These are phyloP conservation scores for Stenoptilia bipunctidactyla DNA, from an alignment of 2,888 invertebrate species.

Conservation along the genomic window DNA sequence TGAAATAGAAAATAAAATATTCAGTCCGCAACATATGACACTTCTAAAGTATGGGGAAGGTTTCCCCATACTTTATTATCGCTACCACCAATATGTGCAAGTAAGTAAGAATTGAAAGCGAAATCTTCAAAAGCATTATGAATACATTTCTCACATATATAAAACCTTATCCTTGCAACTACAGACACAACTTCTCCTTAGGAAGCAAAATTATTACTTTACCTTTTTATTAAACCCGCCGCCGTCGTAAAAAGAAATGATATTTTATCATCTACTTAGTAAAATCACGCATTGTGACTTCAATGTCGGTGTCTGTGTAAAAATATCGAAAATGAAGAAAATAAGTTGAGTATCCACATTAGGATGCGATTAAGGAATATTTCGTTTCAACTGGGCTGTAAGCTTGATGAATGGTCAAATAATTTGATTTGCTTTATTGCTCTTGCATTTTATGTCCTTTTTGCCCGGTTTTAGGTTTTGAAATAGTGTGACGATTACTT, in stretches of 20 bases:
- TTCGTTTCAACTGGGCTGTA: constrained; percentile 41
- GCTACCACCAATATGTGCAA: too few relatives aligned
- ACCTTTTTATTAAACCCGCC: constrained; percentile 22
- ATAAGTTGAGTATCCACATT: constrained; percentile 28
- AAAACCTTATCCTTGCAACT: not conserved
- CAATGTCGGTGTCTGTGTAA: constrained; percentile 26
- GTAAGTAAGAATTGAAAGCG: too few relatives aligned
- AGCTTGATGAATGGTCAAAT: constrained; percentile 33
- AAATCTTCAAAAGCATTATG: too few relatives aligned
- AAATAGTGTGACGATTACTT: too few relatives aligned
- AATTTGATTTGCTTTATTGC: constrained; percentile 14
- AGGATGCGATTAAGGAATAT: constrained; percentile 35
- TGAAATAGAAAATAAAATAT: too few relatives aligned
- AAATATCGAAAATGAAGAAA: constrained; percentile 23
- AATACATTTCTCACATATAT: too few relatives aligned
- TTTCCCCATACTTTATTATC: too few relatives aligned
- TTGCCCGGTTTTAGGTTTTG: too few relatives aligned
- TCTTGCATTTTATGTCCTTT: too few relatives aligned
- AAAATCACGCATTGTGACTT: constrained; percentile 42
- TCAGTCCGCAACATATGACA: too few relatives aligned
- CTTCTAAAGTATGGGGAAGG: too few relatives aligned
- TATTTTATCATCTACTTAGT: constrained; percentile 55
- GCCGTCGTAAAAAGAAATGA: constrained; percentile 28
- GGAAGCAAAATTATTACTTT: constrained; percentile 24
- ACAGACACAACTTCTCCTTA: constrained; percentile 15